Percentiles rank a stretch among this genome's conserved stretches.
Evolutionary conservation across 2,888 invertebrate species (phyloP).

Genomic region (Habroteleia sp.): DNA sequence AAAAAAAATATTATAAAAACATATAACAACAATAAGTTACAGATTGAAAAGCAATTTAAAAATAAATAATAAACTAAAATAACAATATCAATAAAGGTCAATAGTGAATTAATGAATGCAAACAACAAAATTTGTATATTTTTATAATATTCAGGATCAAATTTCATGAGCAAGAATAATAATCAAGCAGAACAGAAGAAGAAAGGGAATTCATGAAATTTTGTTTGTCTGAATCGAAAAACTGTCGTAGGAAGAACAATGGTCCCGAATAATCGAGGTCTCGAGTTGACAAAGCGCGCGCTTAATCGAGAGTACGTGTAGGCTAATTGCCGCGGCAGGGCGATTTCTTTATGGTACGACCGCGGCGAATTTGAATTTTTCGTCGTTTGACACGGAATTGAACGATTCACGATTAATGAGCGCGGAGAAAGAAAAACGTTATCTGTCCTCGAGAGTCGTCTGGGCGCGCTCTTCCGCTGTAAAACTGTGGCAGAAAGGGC

Average conservation of each 20-base stretch:
- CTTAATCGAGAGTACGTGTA: slow-evolving; percentile 55
- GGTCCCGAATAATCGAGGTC: slow-evolving; percentile 36
- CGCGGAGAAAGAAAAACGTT: slow-evolving; percentile 59
- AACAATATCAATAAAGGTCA: too few relatives aligned
- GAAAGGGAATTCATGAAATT: background rate
- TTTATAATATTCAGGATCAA: too few relatives aligned
- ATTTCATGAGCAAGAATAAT: too few relatives aligned
- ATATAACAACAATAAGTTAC: too few relatives aligned
- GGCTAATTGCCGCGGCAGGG: slow-evolving; percentile 50
- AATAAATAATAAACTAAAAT: too few relatives aligned
- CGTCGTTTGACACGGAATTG: slow-evolving; percentile 58
- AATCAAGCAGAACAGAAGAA: background rate
- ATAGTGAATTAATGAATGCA: too few relatives aligned
- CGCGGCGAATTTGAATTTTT: slow-evolving; percentile 55
- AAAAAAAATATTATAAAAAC: too few relatives aligned
- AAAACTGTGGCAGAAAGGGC: slow-evolving; percentile 49
- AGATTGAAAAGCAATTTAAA: too few relatives aligned
- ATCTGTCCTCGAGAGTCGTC: slow-evolving; percentile 57
- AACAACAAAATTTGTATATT: too few relatives aligned
- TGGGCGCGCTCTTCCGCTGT: slow-evolving; percentile 20
- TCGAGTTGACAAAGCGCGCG: slow-evolving; percentile 44
- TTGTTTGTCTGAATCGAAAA: slow-evolving; percentile 29
- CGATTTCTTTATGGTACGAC: slow-evolving; percentile 56
- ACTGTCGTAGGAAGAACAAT: slow-evolving; percentile 17
- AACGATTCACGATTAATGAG: slow-evolving; percentile 58